Evolutionary conservation across 2,888 invertebrate genomes (phyloP), one percentile per base, ranked within the genome.

Genomic region (Sarcophaga rosellei): DNA sequence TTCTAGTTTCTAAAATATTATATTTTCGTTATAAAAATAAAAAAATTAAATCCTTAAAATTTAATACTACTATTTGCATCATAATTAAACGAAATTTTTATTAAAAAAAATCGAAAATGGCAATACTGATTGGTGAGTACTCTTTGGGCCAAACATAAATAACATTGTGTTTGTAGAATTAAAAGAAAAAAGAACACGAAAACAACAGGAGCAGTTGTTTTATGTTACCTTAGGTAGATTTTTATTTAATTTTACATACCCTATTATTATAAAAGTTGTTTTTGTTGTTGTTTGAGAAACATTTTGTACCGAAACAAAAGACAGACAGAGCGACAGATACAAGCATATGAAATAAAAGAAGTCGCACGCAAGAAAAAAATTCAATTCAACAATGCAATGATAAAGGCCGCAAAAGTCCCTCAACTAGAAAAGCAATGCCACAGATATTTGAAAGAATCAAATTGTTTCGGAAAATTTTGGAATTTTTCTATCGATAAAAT

Each of bases 191-290:
- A n/a, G n/a, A 25, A 35, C 8, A 35, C 63, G 57, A 25, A 65
- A 74, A 84, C 79, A 86, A 81, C 78, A 86, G 86, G 84, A 86
- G 86, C 86, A 86, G 84, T 86, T 86, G 86, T 79, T 79, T 86
- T 76, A 61, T 79, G 63, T 83, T 78, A 81, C 84, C 84, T 81
- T 84, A 81, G 86, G 86, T 84, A 84, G 77, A 79, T 59, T 75
- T 70, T 68, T 70, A 35, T 35, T 35, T 35, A 10, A 35, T 35
- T 53, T 5, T 17, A 15, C 53, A 68, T 70, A 59, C 75, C 47
- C 12, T 53, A 76, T 59, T 69, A 63, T 23, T 59, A 45, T 73
- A 44, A 11, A 70, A 63, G 65, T 44, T 69, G 62, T 70, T 70
- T 12, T 57, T 70, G 63, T n/a, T 68, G 72, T 77, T 66, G 73